Evolutionary conservation across 2,797 vertebrate species (phyloP).

Genomic region (Morelia viridis): DNA sequence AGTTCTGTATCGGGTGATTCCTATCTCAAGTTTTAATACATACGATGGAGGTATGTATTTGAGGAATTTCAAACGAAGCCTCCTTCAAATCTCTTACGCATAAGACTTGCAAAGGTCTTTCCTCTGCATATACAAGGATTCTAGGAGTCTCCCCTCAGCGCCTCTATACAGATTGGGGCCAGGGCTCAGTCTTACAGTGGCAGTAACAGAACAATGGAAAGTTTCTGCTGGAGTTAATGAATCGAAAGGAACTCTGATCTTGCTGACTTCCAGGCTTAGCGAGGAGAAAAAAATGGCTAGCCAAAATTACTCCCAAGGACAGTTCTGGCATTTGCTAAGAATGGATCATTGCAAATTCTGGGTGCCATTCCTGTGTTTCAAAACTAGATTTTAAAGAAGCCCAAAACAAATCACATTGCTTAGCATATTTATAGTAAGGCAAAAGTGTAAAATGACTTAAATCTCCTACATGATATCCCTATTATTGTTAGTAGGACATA

Average conservation of each 20-base stretch:
- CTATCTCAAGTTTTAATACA: neutral
- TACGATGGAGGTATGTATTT: neutral
- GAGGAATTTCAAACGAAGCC: neutral
- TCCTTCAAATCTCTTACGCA: neutral
- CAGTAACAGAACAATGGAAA: neutral
- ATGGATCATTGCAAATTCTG: neutral
- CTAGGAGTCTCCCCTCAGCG: neutral
- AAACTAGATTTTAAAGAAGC: neutral
- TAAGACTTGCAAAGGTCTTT: neutral
- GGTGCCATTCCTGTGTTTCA: neutral
- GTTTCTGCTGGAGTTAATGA: neutral
- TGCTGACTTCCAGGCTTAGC: neutral
- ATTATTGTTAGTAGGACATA: neutral
- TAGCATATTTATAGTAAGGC: neutral
- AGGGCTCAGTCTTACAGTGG: neutral
- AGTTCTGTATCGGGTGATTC: neutral
- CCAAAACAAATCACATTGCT: conserved; percentile 3
- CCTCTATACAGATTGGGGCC: neutral
- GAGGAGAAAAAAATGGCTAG: neutral
- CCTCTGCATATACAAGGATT: neutral
- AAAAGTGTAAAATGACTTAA: too few species aligned
- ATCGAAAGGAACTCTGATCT: neutral
- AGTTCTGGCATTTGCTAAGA: neutral
- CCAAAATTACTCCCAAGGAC: fast-evolving
- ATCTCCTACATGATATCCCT: neutral